Evolutionary conservation across 2,888 invertebrate genomes (phyloP), one percentile per base, ranked within the genome.

Genomic region (Amphipoea oculea): DNA sequence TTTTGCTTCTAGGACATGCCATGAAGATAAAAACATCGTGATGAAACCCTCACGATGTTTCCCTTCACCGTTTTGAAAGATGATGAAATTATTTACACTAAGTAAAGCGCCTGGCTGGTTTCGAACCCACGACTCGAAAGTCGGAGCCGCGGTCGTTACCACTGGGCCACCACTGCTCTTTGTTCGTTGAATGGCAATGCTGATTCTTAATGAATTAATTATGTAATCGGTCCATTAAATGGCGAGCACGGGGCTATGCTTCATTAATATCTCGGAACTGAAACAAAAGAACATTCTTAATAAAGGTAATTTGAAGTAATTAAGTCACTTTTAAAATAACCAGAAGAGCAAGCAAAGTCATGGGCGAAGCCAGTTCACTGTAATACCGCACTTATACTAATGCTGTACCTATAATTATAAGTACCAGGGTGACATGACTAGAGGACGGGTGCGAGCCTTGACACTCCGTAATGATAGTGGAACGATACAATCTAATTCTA

Each of bases 381-480:
- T 78, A 68, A 81, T 76, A 67, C 7, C 36, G 20, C 73, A 78
- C 62, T 72, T 78, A 68, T 62, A 63, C n/a, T 73, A 85, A 85
- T 79, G 29, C 17, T 36, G 63, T 73, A 11, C 48, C 12, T 48
- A 66, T 87, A 87, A 89, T 48, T 48, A 83, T 65, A 72, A 69
- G 84, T 86, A 81, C 87, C 78, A 87, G 84, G 86, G 79, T 78
- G 83, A 83, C 87, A 86, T 89, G 81, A 81, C 20, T 40, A 77
- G 76, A 87, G 85, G 87, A 87, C 87, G 73, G 81, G 82, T 77
- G 78, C 66, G 70, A 81, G 70, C 90, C 90, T 90, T 90, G 90
- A 90, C 90, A 84, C 88, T 84, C 45, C 12, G 69, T 86, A 90
- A 89, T 90, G 76, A 90, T 78, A 87, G 79, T 75, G 79, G 67